Evolutionary conservation across 2,797 vertebrate genomes (phyloP).

Genomic region (Platalea minor): DNA sequence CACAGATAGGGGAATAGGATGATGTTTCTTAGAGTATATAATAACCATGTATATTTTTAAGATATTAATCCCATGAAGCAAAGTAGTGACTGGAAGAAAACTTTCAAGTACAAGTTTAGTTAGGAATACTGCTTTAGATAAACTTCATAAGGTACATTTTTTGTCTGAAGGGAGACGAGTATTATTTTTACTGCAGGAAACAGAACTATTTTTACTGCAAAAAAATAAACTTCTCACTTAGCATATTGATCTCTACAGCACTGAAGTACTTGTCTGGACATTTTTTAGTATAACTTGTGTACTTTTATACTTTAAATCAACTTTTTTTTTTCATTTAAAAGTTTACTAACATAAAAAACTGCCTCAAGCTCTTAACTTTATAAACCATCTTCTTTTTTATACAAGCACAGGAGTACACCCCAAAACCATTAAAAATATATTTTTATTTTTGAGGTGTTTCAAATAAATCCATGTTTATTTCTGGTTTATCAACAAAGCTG

Average conservation of each 20-base stretch:
- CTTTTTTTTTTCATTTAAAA: not conserved
- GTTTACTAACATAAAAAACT: not conserved
- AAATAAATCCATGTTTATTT: not conserved
- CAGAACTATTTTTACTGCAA: not conserved
- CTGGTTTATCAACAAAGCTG: not conserved
- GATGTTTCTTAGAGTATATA: not conserved
- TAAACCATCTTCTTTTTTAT: not conserved
- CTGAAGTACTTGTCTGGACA: not conserved
- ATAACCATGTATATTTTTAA: not conserved
- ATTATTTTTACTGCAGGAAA: not conserved
- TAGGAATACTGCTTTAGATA: not conserved
- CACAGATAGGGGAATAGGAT: not conserved
- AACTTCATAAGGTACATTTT: not conserved
- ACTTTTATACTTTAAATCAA: not conserved
- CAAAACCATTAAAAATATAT: not conserved
- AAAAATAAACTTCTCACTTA: not conserved
- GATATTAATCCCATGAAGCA: not conserved
- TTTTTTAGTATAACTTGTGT: not conserved
- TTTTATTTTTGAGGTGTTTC: not conserved
- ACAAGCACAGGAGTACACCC: not conserved
- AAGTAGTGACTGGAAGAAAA: not conserved
- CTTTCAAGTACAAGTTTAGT: not conserved
- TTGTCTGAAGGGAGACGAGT: not conserved
- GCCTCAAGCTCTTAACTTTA: not conserved
- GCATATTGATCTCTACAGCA: not conserved